These are phyloP conservation scores for Heliconius melpomene DNA, from an alignment of 1,140 invertebrate genomes.

Conservation along the genomic window DNA sequence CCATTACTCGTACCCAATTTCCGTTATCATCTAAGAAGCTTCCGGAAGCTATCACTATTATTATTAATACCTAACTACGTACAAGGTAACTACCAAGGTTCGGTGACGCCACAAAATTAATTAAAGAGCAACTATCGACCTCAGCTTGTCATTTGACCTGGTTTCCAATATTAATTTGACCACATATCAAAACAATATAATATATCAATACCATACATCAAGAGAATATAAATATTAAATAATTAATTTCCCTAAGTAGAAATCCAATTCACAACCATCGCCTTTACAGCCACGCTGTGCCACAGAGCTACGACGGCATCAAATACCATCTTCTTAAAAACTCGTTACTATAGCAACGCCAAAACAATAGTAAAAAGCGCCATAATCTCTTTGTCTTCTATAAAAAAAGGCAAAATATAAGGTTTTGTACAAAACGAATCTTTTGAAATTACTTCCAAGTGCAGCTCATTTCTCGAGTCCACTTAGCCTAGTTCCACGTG, in stretches of 20 bases:
- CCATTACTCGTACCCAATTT: neutral
- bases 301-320: too few relatives aligned
- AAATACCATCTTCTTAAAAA: neutral
- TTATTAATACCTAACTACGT: neutral
- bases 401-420: constrained; percentile 18
- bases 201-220: too few relatives aligned
- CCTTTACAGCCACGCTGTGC: too few relatives aligned
- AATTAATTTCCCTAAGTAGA: too few relatives aligned
- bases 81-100: neutral
- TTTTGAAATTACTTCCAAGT: constrained; percentile 32
- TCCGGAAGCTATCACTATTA: neutral
- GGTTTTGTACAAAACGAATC: constrained; percentile 14
- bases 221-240: too few relatives aligned
- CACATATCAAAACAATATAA: neutral
- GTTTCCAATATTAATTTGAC: neutral
- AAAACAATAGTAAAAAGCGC: neutral
- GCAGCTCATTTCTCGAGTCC: constrained; percentile 29
- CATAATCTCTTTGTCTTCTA: neutral
- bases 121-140: neutral
- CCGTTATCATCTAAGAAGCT: neutral
- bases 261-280: too few relatives aligned
- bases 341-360: neutral
- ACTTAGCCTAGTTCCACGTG: constrained; percentile 34
- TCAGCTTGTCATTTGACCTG: neutral
- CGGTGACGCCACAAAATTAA: neutral